Base-by-base conservation (phyloP, 2,888 invertebrate species). In the Hydropsyche betteni region DNA sequence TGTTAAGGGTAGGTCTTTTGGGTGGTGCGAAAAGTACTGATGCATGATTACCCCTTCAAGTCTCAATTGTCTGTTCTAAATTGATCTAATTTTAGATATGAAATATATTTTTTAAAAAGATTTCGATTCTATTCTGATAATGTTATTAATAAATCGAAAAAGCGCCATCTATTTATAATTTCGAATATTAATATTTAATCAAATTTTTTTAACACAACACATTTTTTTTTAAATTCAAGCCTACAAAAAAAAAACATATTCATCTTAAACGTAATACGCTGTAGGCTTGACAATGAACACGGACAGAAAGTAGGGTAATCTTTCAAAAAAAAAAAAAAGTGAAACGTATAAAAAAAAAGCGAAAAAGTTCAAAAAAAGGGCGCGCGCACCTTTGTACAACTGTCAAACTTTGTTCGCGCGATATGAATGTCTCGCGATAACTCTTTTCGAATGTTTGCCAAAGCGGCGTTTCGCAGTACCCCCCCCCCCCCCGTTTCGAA, bases 241-340 rank as follows among this genome's bases (percentile, higher is more conserved):
- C 24, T 24, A 24, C 24, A 24, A 24, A 24, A 24, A 24, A 24
- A 24, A 61, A 69, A 69, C 69, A 69, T 69, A 69, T 69, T 51
- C 69, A 69, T 69, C 69, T 69, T 69, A 51, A 7, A 14, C n/a
- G 50, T 44, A 69, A 69, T 69, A 69, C 69, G 69, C 69, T 69
- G 69, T 69, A 69, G 69, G 69, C 69, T 69, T 69, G 69, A 71
- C 71, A 71, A 71, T 71, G 55, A 55, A 71, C 55, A 71, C 71
- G 53, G 38, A 55, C 55, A 71, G 71, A 68, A 70, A 24, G 69
- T 76, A 69, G 69, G 58, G 74, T 70, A 74, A 77, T 69, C 69
- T 69, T 36, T 33, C n/a, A 61, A 24, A 55, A 76, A 76, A 74
- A 74, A 55, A 74, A 71, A 58, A 44, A 74, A 76, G 34, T 12